Base-by-base conservation (phyloP, 2,888 invertebrate genomes). In the Chaitophorus viminalis region DNA sequence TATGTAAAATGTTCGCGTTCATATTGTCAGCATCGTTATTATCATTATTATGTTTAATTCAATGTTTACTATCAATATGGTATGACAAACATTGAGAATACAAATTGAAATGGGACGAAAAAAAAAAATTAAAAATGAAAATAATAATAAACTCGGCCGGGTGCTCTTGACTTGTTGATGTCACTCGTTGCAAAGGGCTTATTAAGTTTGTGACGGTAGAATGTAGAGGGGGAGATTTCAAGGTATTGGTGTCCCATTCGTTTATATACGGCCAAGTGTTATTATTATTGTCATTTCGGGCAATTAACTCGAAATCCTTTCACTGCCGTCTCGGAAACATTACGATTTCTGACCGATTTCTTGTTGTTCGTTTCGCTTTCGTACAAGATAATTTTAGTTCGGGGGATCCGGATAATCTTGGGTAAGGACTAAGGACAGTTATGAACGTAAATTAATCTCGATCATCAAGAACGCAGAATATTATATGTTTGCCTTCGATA, bases 301-400 rank as follows among this genome's bases (percentile, higher is more conserved):
- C 70, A 77, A 77, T 79, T 79, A 79, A 79, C 60, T 79, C n/a
- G 36, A 79, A 79, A 65, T 36, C 33, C 60, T 36, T n/a, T 54
- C 54, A 25, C 54, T 9, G 25, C 60, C 36, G 46, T 46, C 46
- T 11, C 46, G n/a, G n/a, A 79, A 65, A 18, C 36, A 6, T 36
- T 36, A 36, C 36, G n/a, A 8, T 36, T 60, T n/a, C 25, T 25
- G 25, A 33, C 25, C 1, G 33, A 33, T n/a, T 54, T 78, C 17
- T 54, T 33, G 29, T 78, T 46, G 14, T 60, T 29, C 14, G 4
- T 21, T 54, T 33, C 21, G 46, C 3, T 65, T 46, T 11, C 46
- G 46, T 14, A 1, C 14, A 46, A 11, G 46, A 46, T 14, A 11
- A 46, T 46, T 46, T 46, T 46, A 11, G 46, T 46, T 46, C 14